Evolutionary conservation across 1,140 invertebrate species (phyloP).

Genomic region (Polyergus mexicanus): DNA sequence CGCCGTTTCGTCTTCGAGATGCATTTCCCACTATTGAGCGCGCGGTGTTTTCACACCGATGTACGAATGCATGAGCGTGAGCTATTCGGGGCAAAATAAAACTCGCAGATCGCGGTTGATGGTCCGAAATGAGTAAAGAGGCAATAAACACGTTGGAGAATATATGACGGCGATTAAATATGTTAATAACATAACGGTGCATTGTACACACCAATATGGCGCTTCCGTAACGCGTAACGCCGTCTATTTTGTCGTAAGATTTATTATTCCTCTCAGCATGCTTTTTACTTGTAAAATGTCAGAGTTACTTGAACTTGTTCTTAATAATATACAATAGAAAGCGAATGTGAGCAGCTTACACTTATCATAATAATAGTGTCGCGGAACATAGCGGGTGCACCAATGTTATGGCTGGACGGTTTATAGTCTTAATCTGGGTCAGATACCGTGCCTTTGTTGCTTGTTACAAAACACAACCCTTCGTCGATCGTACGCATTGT

Average conservation of each 20-base stretch:
- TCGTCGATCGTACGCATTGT: slow-evolving; percentile 6
- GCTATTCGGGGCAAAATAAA: not conserved
- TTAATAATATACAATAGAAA: slow-evolving; percentile 18
- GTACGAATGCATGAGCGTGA: slow-evolving; percentile 1
- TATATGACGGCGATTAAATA: slow-evolving; percentile 34
- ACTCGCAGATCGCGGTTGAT: not conserved
- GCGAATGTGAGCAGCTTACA: slow-evolving; percentile 21
- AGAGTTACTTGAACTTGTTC: slow-evolving; percentile 24
- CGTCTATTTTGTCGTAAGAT: slow-evolving; percentile 29
- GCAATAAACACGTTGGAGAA: slow-evolving; percentile 23
- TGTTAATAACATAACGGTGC: slow-evolving; percentile 43
- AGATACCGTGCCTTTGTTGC: slow-evolving; percentile 70
- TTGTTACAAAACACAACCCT: slow-evolving; percentile 39
- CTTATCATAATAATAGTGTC: slow-evolving; percentile 33
- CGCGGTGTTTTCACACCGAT: not conserved
- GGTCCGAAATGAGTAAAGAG: not conserved
- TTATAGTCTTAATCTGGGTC: slow-evolving; percentile 76
- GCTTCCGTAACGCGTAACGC: slow-evolving; percentile 7
- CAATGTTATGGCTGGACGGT: slow-evolving; percentile 70
- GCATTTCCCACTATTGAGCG: slow-evolving; percentile 32
- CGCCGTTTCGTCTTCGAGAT: slow-evolving; percentile 30
- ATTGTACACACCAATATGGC: not conserved
- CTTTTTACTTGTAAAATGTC: slow-evolving; percentile 14
- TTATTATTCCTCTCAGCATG: slow-evolving; percentile 20
- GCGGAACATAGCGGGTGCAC: slow-evolving; percentile 46